Base-by-base conservation (phyloP, 2,888 invertebrate species). In the Coenonympha arcania region DNA sequence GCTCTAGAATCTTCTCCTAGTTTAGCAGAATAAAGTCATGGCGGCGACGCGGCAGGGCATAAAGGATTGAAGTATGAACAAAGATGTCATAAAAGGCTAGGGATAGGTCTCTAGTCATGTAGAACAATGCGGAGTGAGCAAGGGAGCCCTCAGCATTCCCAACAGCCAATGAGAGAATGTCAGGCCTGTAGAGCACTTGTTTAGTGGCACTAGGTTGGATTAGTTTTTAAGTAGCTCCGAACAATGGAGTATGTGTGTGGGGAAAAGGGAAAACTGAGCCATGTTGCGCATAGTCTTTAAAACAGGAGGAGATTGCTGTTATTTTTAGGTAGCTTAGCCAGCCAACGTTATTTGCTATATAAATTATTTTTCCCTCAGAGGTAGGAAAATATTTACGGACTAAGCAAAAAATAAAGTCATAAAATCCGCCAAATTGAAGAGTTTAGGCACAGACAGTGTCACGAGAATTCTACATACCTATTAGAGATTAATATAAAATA, bases 191-290 rank as follows among this genome's bases (percentile, higher is more conserved):
- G 70, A 65, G 69, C 72, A 71, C 79, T 79, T 80, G 77, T 80
- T 78, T 78, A 83, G 79, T 69, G 75, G 79, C 76, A 81, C 81
- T 82, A 81, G 74, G 73, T 76, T 70, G 80, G 80, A 82, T 84
- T 84, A 81, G 81, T 80, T 83, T 78, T 78, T 71, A 76, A 82
- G 81, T 73, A 74, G 69, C 72, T 71, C 72, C 72, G 73, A 74
- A 81, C 81, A 83, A 80, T 78, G 69, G 31, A n/a, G 33, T 65
- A 60, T 62, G 64, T 58, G 54, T 59, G 60, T 58, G 68, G 73
- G 72, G 71, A 66, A 68, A 58, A 51, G 62, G 70, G 71, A 66
- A 68, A 58, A 51, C 62, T 69, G 65, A 65, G 74, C 76, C 77
- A 78, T 79, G 65, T 53, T 54, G 37, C 36, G 31, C 31, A 28